A percentile compares a stretch with the other conserved stretches of the same genome.
Conservation (phyloP, 2,797 vertebrate genomes). For the Coreius guichenoti region DNA sequence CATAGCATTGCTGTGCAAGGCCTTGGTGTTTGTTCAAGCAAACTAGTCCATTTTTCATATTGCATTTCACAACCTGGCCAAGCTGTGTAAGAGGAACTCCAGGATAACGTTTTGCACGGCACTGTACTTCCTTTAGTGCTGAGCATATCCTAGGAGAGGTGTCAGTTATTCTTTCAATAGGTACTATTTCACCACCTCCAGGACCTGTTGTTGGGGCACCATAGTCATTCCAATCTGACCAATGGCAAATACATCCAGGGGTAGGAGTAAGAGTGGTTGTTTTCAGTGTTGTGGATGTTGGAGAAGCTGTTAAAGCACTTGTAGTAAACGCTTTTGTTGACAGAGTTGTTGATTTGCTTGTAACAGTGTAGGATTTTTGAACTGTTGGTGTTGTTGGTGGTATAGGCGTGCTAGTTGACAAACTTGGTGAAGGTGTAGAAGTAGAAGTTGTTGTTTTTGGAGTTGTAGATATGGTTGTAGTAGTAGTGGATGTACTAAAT, state of each 20-base stretch:
- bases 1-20: slow-evolving; percentile 1
- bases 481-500: background rate
- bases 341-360: background rate
- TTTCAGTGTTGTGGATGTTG: background rate
- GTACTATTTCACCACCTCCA: slow-evolving; percentile 10
- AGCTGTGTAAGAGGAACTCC: slow-evolving; percentile 22
- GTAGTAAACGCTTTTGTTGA: background rate
- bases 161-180: background rate
- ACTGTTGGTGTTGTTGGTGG: background rate
- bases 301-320: background rate
- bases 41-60: slow-evolving; percentile 10
- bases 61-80: slow-evolving; percentile 11
- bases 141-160: background rate
- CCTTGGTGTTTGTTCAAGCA: slow-evolving; percentile 23
- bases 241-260: slow-evolving; percentile 12
- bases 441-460: background rate
- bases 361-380: background rate
- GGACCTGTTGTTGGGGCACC: background rate
- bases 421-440: slow-evolving; percentile 1
- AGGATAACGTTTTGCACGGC: slow-evolving; percentile 23
- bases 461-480: background rate
- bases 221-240: slow-evolving; percentile 18
- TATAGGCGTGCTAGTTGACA: background rate
- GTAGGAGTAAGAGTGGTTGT: background rate
- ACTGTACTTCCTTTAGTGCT: background rate